Evolutionary conservation across 2,113 vertebrate species (phyloP), one percentile per base, ranked within the genome.

Genomic region (Catagonus wagneri): DNA sequence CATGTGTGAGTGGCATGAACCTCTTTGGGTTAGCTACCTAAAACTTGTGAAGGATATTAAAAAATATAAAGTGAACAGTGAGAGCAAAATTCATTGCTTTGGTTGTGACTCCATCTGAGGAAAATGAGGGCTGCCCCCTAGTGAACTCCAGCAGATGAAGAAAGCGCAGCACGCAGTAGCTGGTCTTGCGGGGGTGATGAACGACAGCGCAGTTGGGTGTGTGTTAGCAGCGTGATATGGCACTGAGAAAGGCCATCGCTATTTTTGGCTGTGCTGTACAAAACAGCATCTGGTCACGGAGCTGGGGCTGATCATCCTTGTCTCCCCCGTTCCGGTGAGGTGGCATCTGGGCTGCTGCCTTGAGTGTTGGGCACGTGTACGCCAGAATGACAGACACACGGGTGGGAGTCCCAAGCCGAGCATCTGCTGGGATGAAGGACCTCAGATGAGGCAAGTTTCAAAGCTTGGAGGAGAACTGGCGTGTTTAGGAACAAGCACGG

Each of bases 161-260:
- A 56, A 85, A 83, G 12, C 85, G 58, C 79, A 71, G 93, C 88
- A 88, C 0, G 19, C 81, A 69, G 58, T 74, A 95, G 90, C 90
- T 63, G n/a, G 32, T 66, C 93, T 93, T 76, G 12, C 0, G 15
- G 86, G 94, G 66, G 72, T 94, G 89, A 84, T 80, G n/a, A 96
- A 71, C 2, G 68, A 72, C 94, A 97, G 84, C 95, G 92, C 34
- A 16, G n/a, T 93, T 90, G 85, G 88, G 34, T 95, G 61, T 68
- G 95, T 96, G 94, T 61, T 79, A 96, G 96, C 91, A 63, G 69
- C 71, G 56, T 96, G 97, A 97, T 92, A 97, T 91, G 96, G 95
- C 95, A 96, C 0, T 69, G 93, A 58, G 60, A 93, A 97, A 96
- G 94, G 96, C 89, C 96, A 96, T 89, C 7, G 0, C 95, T 97